These are phyloP conservation scores for Rhagoletis zephyria DNA, from an alignment of 1,140 invertebrate genomes.

Conservation along the genomic window DNA sequence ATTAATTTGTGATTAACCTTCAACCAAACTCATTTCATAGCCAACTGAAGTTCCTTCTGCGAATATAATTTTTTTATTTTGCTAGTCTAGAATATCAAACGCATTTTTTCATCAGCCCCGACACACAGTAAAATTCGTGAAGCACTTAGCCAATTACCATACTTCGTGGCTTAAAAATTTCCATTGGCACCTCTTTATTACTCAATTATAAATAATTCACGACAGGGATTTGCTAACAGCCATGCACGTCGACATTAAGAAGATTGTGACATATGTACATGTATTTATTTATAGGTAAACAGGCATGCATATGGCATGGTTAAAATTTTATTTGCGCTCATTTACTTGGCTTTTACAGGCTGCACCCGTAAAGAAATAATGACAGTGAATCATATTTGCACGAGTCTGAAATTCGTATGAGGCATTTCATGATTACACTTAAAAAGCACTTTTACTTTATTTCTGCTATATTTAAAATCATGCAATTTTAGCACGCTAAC, in stretches of 20 bases:
- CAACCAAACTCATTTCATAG: no score
- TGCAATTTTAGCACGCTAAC: constrained; percentile 31
- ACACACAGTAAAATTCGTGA: no score
- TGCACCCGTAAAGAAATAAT: background rate
- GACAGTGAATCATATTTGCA: background rate
- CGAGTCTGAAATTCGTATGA: background rate
- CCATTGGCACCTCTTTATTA: background rate
- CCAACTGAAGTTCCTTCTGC: no score
- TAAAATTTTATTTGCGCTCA: background rate
- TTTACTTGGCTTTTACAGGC: background rate
- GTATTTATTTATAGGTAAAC: background rate
- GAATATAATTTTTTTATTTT: no score
- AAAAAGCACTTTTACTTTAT: constrained; percentile 36
- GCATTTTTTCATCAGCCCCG: no score
- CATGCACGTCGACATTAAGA: no score
- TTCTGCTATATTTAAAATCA: constrained; percentile 21
- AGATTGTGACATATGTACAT: background rate
- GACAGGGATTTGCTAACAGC: background rate
- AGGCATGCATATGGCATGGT: background rate
- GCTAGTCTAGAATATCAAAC: no score
- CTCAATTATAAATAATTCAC: constrained; percentile 45
- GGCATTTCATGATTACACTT: background rate
- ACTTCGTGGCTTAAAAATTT: background rate
- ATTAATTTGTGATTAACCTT: no score
- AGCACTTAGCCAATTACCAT: background rate